These are phyloP conservation scores for Oncorhynchus masou DNA, from an alignment of 2,113 vertebrate species.

Conservation along the genomic window DNA sequence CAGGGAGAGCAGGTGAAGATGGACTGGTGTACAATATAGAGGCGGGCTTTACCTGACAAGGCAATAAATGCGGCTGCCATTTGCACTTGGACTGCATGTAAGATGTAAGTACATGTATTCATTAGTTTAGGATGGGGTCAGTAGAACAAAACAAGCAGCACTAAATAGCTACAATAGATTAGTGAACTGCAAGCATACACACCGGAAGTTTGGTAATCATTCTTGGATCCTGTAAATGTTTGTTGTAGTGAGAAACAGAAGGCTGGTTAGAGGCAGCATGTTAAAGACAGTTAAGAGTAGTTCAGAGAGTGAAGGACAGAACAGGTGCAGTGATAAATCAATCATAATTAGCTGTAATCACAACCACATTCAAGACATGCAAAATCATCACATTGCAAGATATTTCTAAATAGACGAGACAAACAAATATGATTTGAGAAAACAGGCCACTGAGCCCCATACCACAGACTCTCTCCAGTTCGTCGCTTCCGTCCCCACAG, in stretches of 20 bases:
- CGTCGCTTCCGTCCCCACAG: constrained; percentile 92
- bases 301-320: not conserved
- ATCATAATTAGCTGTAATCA: not conserved
- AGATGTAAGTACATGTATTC: constrained; percentile 68
- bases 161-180: constrained; percentile 29
- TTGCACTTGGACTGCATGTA: constrained; percentile 80
- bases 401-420: not conserved
- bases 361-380: too few relatives aligned
- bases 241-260: constrained; percentile 43
- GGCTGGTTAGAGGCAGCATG: constrained; percentile 25
- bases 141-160: constrained; percentile 7
- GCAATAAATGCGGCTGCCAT: constrained; percentile 83
- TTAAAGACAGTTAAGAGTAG: constrained; percentile 40
- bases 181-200: constrained; percentile 67
- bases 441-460: constrained; percentile 50
- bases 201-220: constrained; percentile 67
- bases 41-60: constrained; percentile 80
- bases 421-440: not conserved
- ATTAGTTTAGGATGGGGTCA: constrained; percentile 47
- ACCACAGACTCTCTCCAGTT: constrained; percentile 94
- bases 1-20: not conserved
- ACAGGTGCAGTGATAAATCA: not conserved
- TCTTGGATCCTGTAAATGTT: constrained; percentile 64
- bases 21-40: not conserved
- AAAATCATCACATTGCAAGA: not conserved